A percentile compares a stretch with the other conserved stretches of the same genome.
Conservation (phyloP, 2,888 invertebrate genomes). For the Carabus problematicus region DNA sequence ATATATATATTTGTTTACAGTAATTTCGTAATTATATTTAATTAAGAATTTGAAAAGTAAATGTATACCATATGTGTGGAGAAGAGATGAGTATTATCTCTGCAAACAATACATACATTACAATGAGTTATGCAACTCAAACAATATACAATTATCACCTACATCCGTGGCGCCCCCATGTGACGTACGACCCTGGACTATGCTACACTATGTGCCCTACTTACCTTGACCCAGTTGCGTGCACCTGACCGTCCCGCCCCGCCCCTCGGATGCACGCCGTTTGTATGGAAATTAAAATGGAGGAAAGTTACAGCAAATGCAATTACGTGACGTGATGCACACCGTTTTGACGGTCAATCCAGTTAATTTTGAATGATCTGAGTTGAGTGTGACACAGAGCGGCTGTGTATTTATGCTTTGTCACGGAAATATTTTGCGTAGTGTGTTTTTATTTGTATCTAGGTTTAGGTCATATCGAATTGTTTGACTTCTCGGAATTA, state of each 20-base stretch:
- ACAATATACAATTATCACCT: conserved; percentile 1
- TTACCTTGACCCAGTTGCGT: conserved; percentile 34
- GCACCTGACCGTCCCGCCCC: neutral
- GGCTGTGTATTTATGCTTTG: conserved; percentile 5
- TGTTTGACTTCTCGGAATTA: conserved; percentile 7
- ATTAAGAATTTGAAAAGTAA: neutral
- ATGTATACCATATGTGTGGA: neutral
- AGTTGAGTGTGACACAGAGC: neutral
- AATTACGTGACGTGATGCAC: too few relatives aligned
- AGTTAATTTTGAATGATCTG: neutral
- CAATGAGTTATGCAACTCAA: conserved; percentile 10
- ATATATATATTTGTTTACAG: too few relatives aligned
- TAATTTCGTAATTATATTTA: too few relatives aligned
- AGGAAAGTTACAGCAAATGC: too few relatives aligned
- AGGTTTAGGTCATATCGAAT: conserved; percentile 12
- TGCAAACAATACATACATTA: conserved; percentile 10
- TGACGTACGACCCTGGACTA: conserved; percentile 21
- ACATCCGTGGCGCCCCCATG: conserved; percentile 29
- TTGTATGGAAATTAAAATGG: too few relatives aligned
- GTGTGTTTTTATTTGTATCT: conserved; percentile 3
- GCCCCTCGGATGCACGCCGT: neutral
- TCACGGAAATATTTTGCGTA: conserved; percentile 6
- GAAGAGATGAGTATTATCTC: neutral
- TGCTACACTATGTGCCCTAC: conserved; percentile 22
- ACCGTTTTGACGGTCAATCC: neutral